Conservation (phyloP, 2,113 vertebrate species). For the Cranoglanis bouderius region DNA sequence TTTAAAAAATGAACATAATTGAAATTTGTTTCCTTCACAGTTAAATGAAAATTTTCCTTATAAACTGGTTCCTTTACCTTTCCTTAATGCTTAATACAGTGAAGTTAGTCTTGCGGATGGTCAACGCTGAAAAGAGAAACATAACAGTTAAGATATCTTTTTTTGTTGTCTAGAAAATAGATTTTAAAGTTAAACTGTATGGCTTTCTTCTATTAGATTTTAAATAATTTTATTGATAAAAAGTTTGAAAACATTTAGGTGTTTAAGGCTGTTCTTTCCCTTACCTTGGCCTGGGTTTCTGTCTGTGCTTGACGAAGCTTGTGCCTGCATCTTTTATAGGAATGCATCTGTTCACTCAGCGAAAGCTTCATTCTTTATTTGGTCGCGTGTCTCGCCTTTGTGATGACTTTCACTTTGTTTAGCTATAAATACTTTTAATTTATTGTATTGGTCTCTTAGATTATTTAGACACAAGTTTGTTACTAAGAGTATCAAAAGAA, state of each 20-base stretch:
- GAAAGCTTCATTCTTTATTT: constrained; percentile 29
- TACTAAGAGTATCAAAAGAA: not conserved
- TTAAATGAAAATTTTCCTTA: not conserved
- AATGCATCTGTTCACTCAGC: constrained; percentile 28
- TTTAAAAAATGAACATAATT: not conserved
- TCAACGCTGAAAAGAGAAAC: constrained; percentile 3
- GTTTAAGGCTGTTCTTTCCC: not conserved
- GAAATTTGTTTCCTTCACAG: not conserved
- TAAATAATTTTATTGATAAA: not conserved
- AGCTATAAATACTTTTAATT: not conserved
- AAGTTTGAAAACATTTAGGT: not conserved
- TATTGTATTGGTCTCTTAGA: not conserved
- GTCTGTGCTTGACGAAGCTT: constrained; percentile 8
- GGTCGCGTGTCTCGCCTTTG: constrained; percentile 14
- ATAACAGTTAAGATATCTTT: not conserved
- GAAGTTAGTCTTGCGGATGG: not conserved
- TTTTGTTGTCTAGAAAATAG: not conserved
- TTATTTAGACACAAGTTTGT: not conserved
- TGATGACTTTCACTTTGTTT: constrained; percentile 16
- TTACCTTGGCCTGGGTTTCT: constrained; percentile 2
- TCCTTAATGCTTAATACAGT: not conserved
- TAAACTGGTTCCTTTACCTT: constrained; percentile 5
- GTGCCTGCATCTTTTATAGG: constrained; percentile 22
- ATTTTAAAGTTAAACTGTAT: too few relatives aligned
- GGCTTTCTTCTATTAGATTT: not conserved